phyloP scores from a whole-genome alignment of 2,113 vertebrate genomes.

The Mungos mungo region DNA sequence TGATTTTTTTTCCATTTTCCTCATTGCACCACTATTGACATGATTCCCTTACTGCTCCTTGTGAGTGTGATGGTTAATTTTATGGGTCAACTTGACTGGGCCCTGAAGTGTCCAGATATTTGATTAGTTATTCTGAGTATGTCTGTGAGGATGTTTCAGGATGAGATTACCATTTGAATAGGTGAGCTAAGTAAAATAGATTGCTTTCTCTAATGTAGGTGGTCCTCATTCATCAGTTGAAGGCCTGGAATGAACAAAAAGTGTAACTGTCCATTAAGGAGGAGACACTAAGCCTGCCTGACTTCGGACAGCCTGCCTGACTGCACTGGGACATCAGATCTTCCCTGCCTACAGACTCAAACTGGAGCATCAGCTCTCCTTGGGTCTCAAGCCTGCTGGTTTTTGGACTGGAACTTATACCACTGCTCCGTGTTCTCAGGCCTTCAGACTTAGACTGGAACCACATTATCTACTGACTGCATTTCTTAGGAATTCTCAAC shows the following conservation, averaged over 20 bases:
- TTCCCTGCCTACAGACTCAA: background rate
- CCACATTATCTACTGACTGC: background rate
- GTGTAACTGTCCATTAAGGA: fast-evolving
- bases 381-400: background rate
- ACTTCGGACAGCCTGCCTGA: background rate
- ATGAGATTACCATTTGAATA: background rate
- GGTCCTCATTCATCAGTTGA: background rate
- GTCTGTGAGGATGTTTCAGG: background rate
- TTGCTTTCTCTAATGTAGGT: background rate
- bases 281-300: background rate
- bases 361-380: background rate
- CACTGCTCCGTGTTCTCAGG: background rate
- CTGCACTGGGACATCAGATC: background rate
- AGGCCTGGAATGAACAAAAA: background rate
- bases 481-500: background rate
- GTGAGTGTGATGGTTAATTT: background rate
- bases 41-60: background rate
- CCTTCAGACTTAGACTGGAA: background rate
- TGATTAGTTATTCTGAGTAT: background rate
- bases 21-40: background rate
- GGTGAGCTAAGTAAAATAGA: background rate
- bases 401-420: background rate
- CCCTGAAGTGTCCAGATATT: background rate
- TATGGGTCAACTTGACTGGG: background rate
- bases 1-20: background rate